Percentiles rank a stretch among this genome's conserved stretches.
These are phyloP conservation scores for Pediacus dermestoides DNA, from an alignment of 2,888 invertebrate genomes.

Conservation along the genomic window DNA sequence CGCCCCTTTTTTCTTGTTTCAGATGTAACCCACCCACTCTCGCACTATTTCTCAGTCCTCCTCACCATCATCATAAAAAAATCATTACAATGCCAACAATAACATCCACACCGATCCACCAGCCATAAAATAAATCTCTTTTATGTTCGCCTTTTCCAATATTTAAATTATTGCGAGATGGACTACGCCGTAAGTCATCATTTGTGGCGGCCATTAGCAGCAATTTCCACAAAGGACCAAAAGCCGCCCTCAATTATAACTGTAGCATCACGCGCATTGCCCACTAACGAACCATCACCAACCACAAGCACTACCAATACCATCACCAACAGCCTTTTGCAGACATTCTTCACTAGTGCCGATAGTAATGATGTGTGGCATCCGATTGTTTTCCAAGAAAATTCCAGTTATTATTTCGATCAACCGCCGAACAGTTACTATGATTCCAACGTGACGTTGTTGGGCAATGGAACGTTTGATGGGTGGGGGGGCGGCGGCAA, in stretches of 20 bases:
- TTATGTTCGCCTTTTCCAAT: slow-evolving; percentile 2
- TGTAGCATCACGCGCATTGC: slow-evolving; percentile 15
- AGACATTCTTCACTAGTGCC: slow-evolving; percentile 22
- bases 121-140: background rate
- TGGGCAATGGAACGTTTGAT: slow-evolving; percentile 18
- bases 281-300: slow-evolving; percentile 11
- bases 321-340: slow-evolving; percentile 16
- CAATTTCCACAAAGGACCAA: slow-evolving; percentile 34
- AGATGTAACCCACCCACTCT: no score
- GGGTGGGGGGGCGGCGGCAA: slow-evolving; percentile 10
- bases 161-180: slow-evolving; percentile 23
- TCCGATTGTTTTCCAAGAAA: slow-evolving; percentile 36
- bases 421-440: slow-evolving; percentile 18
- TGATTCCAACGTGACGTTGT: slow-evolving; percentile 19
- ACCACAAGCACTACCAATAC: slow-evolving; percentile 15
- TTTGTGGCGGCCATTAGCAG: slow-evolving; percentile 39
- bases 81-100: background rate
- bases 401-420: slow-evolving; percentile 33
- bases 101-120: background rate
- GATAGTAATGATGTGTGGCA: slow-evolving; percentile 38
- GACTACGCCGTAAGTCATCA: slow-evolving; percentile 34
- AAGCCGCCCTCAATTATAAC: slow-evolving; percentile 23
- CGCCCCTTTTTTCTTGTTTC: no score
- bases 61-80: no score
- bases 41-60: no score